Base-by-base conservation (phyloP, 2,113 vertebrate genomes). In the Triplophysa siluroides region DNA sequence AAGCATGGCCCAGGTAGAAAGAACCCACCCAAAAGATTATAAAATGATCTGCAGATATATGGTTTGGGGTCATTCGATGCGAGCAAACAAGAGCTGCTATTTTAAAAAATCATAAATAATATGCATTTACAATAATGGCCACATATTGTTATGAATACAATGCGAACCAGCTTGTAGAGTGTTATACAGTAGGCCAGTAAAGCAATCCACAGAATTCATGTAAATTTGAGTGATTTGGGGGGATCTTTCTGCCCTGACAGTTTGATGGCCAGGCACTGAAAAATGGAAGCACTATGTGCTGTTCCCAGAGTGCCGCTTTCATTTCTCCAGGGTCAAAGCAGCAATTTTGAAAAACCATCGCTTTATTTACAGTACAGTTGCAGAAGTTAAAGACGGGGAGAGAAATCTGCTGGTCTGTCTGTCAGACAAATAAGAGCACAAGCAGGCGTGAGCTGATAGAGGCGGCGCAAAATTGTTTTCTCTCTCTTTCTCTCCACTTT, bases 261-360 rank as follows among this genome's bases (percentile, higher is more conserved):
- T 38, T 76, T 23, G 24, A 82, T 84, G 78, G 74, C 68, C 50
- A 68, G 54, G 73, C 76, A 70, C 70, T 83, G 79, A 81, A 79
- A 85, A 83, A 80, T 80, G 50, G 60, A 76, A 82, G 74, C 26
- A 65, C 18, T 78, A 69, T 67, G 69, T 74, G 62, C 79, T 82
- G 41, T 76, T 78, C 78, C 73, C 64, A 52, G 60, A 83, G 69
- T 47, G 78, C 54, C 67, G 23, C 72, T 79, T 82, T 82, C 83
- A 80, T 82, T 86, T 83, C 80, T 63, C 78, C 72, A 78, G 69
- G 85, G 77, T 84, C 85, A 71, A 56, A 83, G 69, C 80, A 80
- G 80, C 68, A 77, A 84, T 86, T 84, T 86, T 80, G 74, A 76
- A 38, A 81, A 84, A 78, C 54, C 80, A 58, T 82, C 69, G 24